Base-by-base conservation (phyloP, 2,113 vertebrate genomes). In the Oophaga pumilio region DNA sequence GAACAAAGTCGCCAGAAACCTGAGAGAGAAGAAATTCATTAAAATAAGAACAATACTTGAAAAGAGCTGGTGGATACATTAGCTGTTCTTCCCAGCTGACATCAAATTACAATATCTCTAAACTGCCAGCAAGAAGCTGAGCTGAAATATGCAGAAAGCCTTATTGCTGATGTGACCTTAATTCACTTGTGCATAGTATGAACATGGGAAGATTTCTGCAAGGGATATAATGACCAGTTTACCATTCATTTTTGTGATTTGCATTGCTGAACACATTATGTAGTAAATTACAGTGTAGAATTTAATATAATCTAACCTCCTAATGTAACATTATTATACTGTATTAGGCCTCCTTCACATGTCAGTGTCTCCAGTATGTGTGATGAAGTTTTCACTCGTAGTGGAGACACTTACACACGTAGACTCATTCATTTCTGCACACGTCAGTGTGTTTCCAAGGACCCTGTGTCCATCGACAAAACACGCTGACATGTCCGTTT, bases 11-110 rank as follows among this genome's bases (percentile, higher is more conserved):
- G 33, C 62, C 18, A 52, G 64, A 84, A 77, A 88, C 81, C 81
- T 14, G 20, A 9, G 79, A 87, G 73, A 84, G 69, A 84, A 88
- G 87, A 78, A 84, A 84, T 84, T 88, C 81, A 88, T 84, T 84
- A 84, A 84, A 82, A 28, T 62, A 68, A 68, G 81, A 82, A 69
- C 78, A 87, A 87, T 87, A 74, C 66, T 82, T 87, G 78, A 88
- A 88, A 84, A 74, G 57, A 74, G 80, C 79, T 83, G 76, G 57
- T 43, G 71, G 50, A 84, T 84, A 82, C 71, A 88, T 76, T 84
- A 77, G 18, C 60, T 77, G 12, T 60, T 82, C 79, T 82, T 78
- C 71, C 68, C 57, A 60, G 87, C 52, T 77, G 73, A 77, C 73
- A 68, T 57, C 56, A 68, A 57, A 76, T 76, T 52, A 77, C 57